A percentile compares a stretch with the other conserved stretches of the same genome.
phyloP scores from a whole-genome alignment of 2,888 invertebrate genomes.

The Cephus sareptanus region DNA sequence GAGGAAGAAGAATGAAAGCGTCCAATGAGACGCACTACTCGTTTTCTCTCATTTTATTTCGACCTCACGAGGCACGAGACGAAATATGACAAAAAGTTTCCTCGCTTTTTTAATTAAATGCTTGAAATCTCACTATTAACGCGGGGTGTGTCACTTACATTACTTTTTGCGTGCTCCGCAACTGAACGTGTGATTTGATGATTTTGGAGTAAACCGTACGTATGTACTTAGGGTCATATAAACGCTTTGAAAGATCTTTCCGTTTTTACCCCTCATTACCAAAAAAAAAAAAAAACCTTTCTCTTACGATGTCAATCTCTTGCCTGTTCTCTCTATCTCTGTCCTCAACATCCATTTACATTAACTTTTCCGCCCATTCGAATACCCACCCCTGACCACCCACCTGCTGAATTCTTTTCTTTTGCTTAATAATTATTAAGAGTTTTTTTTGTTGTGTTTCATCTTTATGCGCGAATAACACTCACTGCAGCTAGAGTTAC shows the following conservation, averaged over 20 bases:
- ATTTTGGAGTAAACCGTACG: constrained; percentile 55
- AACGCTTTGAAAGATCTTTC: constrained; percentile 53
- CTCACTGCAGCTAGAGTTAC: constrained; percentile 75
- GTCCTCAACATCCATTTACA: constrained; percentile 19
- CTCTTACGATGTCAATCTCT: not conserved
- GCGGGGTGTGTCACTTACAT: constrained; percentile 47
- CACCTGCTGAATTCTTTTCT: constrained; percentile 12
- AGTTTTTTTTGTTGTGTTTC: constrained; percentile 57
- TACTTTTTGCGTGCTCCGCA: constrained; percentile 54
- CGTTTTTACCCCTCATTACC: constrained; percentile 14
- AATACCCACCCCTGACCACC: constrained; percentile 28
- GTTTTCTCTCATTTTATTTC: not conserved
- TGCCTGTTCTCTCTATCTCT: constrained; percentile 38
- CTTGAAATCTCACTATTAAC: constrained; percentile 58
- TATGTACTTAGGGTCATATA: constrained; percentile 58
- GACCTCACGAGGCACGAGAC: constrained; percentile 14
- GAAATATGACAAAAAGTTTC: constrained; percentile 44
- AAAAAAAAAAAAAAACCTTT: not conserved
- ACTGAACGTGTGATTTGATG: constrained; percentile 52
- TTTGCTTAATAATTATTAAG: constrained; percentile 29
- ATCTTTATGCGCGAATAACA: constrained; percentile 65
- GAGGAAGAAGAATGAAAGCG: not conserved
- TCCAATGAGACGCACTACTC: not conserved
- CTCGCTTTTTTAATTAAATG: constrained; percentile 46
- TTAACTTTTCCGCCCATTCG: constrained; percentile 22